These are phyloP conservation scores for Ariolimax columbianus DNA, from an alignment of 2,888 invertebrate species.

Conservation along the genomic window DNA sequence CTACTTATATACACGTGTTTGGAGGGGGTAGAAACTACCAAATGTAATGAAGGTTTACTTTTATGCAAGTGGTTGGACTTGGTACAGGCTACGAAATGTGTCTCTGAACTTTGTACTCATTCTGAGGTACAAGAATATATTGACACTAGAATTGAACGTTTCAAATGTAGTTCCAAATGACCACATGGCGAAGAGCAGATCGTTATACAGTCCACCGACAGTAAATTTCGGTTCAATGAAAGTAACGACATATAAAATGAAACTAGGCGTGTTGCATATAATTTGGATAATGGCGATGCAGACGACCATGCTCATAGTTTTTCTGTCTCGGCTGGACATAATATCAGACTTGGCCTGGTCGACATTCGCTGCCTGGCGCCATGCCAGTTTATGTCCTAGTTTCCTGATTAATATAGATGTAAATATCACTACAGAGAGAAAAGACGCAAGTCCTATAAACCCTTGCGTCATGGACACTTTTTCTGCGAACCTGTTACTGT, in stretches of 20 bases:
- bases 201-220: not conserved
- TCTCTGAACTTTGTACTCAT: not conserved
- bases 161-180: not conserved
- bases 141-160: not conserved
- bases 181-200: not conserved
- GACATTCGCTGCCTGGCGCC: not conserved
- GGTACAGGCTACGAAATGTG: too few relatives aligned
- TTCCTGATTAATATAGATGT: not conserved
- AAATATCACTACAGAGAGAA: not conserved
- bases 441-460: not conserved
- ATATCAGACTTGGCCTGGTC: not conserved
- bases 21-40: too few relatives aligned
- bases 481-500: not conserved
- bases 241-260: not conserved
- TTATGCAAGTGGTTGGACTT: too few relatives aligned
- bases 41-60: too few relatives aligned
- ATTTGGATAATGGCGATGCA: not conserved
- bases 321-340: not conserved
- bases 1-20: too few relatives aligned
- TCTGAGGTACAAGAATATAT: not conserved
- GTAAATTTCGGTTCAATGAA: not conserved
- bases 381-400: not conserved
- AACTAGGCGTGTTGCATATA: not conserved
- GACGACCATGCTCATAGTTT: not conserved
- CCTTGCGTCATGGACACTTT: not conserved